phyloP scores from a whole-genome alignment of 2,888 invertebrate species.

The Rhopalosiphum nymphaeae region DNA sequence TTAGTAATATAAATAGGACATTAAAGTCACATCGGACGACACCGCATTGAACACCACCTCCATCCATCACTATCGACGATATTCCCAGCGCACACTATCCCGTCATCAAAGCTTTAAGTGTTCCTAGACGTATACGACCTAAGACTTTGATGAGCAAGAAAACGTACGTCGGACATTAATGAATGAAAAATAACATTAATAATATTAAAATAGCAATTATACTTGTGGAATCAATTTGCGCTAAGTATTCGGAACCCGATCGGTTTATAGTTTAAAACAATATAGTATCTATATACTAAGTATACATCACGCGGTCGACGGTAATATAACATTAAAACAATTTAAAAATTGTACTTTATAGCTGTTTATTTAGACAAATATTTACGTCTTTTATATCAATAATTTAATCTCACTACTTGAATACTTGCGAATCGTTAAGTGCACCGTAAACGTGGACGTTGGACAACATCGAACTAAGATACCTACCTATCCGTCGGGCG shows the following conservation, averaged over 20 bases:
- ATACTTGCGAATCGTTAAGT: neutral
- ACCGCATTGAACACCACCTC: neutral
- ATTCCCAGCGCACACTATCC: conserved; percentile 29
- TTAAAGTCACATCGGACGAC: neutral
- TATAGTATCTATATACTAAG: neutral
- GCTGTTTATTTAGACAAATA: neutral
- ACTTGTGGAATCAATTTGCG: neutral
- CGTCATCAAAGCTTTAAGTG: conserved; percentile 61
- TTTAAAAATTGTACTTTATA: conserved; percentile 11
- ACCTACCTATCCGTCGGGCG: neutral
- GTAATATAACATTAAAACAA: neutral
- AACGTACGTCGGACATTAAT: conserved; percentile 14
- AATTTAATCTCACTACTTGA: neutral
- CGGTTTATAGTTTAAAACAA: neutral
- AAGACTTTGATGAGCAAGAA: conserved; percentile 44
- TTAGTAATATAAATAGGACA: neutral
- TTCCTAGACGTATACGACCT: conserved; percentile 11
- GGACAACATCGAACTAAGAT: neutral
- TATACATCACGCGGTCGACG: neutral
- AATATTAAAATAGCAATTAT: neutral
- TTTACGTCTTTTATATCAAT: neutral
- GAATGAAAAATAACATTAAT: neutral
- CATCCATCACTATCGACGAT: neutral
- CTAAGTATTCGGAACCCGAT: neutral
- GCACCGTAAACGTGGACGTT: neutral